Conservation (phyloP, 2,888 invertebrate genomes). For the Dendrolimus houi region DNA sequence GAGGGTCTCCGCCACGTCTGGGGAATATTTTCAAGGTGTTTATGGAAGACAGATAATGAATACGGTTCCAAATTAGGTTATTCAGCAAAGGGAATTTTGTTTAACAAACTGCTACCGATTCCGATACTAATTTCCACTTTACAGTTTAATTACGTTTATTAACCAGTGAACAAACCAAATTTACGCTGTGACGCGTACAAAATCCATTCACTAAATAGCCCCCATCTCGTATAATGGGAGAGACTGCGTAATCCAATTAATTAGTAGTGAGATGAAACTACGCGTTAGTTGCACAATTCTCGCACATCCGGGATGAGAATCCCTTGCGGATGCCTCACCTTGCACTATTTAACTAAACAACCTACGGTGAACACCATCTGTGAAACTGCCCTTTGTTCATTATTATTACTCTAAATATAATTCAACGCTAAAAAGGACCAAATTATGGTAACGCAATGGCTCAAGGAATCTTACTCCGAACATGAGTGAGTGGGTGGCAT, state of each 20-base stretch:
- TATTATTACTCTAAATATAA: too few relatives aligned
- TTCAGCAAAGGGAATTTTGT: neutral
- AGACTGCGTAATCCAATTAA: slow-evolving; percentile 62
- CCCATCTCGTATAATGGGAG: slow-evolving; percentile 55
- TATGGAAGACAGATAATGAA: slow-evolving; percentile 23
- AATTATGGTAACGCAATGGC: too few relatives aligned
- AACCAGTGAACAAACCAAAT: slow-evolving; percentile 43
- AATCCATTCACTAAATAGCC: slow-evolving; percentile 60
- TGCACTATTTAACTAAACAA: neutral
- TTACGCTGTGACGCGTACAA: slow-evolving; percentile 47
- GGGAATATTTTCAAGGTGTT: slow-evolving; percentile 51
- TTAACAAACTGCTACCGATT: neutral
- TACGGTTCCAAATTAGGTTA: neutral
- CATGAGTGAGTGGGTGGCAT: too few relatives aligned
- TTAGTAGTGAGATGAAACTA: slow-evolving; percentile 54
- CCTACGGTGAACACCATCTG: too few relatives aligned
- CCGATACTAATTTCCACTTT: slow-evolving; percentile 10
- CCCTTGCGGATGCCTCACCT: slow-evolving; percentile 13
- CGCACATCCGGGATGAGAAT: slow-evolving; percentile 14
- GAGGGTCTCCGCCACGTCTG: slow-evolving; percentile 44
- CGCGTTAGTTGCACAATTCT: slow-evolving; percentile 38
- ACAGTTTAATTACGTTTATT: slow-evolving; percentile 44
- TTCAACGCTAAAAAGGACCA: too few relatives aligned
- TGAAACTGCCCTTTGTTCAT: too few relatives aligned
- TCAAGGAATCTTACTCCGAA: too few relatives aligned